Conservation (phyloP, 2,888 invertebrate species). For the Ferdinandea cuprea region DNA sequence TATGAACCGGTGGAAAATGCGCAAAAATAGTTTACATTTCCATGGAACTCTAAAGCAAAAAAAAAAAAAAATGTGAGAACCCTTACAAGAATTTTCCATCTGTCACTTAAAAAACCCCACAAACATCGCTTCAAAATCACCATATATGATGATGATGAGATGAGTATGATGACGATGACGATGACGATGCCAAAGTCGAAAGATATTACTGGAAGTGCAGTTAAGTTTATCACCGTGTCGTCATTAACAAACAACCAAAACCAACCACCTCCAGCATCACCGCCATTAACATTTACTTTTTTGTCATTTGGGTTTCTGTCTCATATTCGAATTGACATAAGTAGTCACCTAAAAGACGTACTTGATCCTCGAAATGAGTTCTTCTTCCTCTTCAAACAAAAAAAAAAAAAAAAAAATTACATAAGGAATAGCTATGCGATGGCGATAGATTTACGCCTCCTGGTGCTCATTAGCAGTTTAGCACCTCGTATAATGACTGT, state of each 20-base stretch:
- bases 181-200: conserved; percentile 34
- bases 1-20: conserved; percentile 31
- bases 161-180: conserved; percentile 4
- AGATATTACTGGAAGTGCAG: conserved; percentile 49
- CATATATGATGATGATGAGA: not conserved
- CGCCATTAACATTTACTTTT: conserved; percentile 33
- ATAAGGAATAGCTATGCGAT: conserved; percentile 20
- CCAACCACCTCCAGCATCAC: conserved; percentile 18
- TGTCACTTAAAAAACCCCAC: conserved; percentile 47
- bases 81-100: conserved; percentile 46
- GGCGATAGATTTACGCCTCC: conserved; percentile 60
- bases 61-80: not conserved
- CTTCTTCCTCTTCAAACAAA: too few relatives aligned
- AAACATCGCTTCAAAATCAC: conserved; percentile 32
- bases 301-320: conserved; percentile 52
- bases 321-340: conserved; percentile 68
- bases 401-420: not conserved
- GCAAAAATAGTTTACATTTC: conserved; percentile 57
- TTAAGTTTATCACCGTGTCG: conserved; percentile 47
- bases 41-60: conserved; percentile 29
- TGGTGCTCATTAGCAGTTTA: conserved; percentile 74
- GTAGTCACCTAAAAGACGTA: conserved; percentile 68
- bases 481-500: conserved; percentile 48
- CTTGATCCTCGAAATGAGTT: conserved; percentile 56
- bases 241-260: conserved; percentile 28